Conservation (phyloP, 2,888 invertebrate genomes). For the Hoplodrina blanda region DNA sequence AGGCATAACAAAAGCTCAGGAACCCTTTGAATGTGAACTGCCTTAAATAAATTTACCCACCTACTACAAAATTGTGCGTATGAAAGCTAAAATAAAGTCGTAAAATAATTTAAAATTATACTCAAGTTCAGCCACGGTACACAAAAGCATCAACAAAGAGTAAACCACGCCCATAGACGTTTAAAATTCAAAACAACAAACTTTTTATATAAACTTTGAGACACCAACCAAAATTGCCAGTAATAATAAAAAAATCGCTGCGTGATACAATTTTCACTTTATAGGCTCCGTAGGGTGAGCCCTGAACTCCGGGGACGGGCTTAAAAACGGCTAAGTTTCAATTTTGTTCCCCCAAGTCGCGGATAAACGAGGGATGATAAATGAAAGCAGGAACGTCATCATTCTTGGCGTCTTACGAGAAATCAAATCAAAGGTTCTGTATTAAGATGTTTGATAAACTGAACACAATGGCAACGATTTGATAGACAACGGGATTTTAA, state of each 20-base stretch:
- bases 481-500: slow-evolving; percentile 19
- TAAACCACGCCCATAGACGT: slow-evolving; percentile 10
- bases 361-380: slow-evolving; percentile 62
- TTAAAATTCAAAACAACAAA: slow-evolving; percentile 36
- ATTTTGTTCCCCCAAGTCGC: slow-evolving; percentile 62
- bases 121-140: not conserved
- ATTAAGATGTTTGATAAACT: slow-evolving; percentile 25
- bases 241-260: slow-evolving; percentile 60
- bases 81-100: slow-evolving; percentile 21
- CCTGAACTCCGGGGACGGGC: slow-evolving; percentile 53
- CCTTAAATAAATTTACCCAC: slow-evolving; percentile 26
- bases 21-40: slow-evolving; percentile 15
- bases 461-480: slow-evolving; percentile 1
- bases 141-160: slow-evolving; percentile 21
- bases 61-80: not conserved
- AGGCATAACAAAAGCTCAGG: slow-evolving; percentile 28
- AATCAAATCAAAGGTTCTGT: slow-evolving; percentile 49
- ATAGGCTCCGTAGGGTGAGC: slow-evolving; percentile 54
- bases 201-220: slow-evolving; percentile 32
- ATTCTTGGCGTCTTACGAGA: slow-evolving; percentile 49
- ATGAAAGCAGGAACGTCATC: slow-evolving; percentile 58
- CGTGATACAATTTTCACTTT: slow-evolving; percentile 62
- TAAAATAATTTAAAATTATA: slow-evolving; percentile 15
- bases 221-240: slow-evolving; percentile 26
- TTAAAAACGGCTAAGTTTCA: slow-evolving; percentile 66